Conservation (phyloP, 92 coral and sea anemone genomes). For the Palythoa caribaeorum region DNA sequence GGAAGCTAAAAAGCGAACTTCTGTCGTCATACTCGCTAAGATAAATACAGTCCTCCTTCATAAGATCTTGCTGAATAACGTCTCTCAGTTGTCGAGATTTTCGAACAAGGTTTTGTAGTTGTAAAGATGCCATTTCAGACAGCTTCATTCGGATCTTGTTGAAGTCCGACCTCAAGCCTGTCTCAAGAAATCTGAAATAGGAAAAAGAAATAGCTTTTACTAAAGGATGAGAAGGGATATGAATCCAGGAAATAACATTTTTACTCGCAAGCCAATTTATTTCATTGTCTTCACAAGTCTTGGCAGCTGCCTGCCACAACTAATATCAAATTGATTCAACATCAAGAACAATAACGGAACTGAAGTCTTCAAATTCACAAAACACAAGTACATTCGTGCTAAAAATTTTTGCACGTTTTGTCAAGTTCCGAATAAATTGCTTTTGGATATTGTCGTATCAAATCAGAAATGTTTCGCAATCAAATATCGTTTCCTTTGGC, state of each 20-base stretch:
- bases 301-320: background rate
- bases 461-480: background rate
- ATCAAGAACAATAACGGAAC: background rate
- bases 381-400: background rate
- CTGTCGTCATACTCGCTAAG: slow-evolving; percentile 94
- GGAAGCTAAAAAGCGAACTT: slow-evolving; percentile 77
- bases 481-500: slow-evolving; percentile 50
- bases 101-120: slow-evolving; percentile 87
- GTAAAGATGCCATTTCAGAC: slow-evolving; percentile 92
- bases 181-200: slow-evolving; percentile 88
- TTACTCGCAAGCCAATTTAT: slow-evolving; percentile 17
- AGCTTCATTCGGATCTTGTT: slow-evolving; percentile 96
- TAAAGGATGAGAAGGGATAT: background rate
- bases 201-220: slow-evolving; percentile 9
- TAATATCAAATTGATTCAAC: background rate
- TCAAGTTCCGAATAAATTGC: background rate
- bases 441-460: background rate
- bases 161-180: slow-evolving; percentile 97
- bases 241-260: background rate
- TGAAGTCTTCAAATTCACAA: background rate
- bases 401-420: background rate
- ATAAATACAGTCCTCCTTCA: slow-evolving; percentile 94
- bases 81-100: slow-evolving; percentile 95
- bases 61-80: slow-evolving; percentile 90
- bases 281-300: background rate